Conservation (phyloP, 2,797 vertebrate genomes). For the Todus mexicanus region DNA sequence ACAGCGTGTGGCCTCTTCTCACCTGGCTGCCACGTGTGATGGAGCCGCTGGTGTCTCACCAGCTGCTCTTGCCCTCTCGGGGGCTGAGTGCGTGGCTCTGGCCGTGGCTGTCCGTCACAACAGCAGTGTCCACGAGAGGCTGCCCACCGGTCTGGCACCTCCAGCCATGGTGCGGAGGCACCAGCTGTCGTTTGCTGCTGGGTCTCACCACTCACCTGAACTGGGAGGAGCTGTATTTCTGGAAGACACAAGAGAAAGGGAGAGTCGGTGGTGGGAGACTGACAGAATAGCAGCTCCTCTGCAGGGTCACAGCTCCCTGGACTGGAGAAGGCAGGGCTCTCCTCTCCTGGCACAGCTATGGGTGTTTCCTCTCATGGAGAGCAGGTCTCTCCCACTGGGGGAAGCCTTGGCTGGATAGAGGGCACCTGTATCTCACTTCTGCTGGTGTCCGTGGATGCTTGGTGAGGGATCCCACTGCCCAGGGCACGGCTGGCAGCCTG, state of each 20-base stretch:
- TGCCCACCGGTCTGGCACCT: not conserved
- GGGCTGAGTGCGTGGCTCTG: not conserved
- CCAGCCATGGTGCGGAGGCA: not conserved
- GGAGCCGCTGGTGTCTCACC: not conserved
- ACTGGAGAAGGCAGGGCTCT: not conserved
- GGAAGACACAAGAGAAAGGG: slow-evolving; percentile 47
- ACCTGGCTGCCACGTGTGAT: not conserved
- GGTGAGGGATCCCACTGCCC: not conserved
- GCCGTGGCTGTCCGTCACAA: not conserved
- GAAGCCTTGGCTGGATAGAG: not conserved
- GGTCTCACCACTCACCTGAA: slow-evolving; percentile 70
- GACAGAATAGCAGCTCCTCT: not conserved
- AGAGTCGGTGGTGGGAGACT: not conserved
- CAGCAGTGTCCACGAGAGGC: not conserved
- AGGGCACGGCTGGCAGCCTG: not conserved
- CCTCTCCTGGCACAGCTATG: not conserved
- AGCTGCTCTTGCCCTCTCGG: not conserved
- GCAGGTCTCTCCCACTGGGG: not conserved
- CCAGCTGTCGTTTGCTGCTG: not conserved
- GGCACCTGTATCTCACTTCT: not conserved
- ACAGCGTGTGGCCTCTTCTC: not conserved
- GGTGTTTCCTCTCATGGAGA: not conserved
- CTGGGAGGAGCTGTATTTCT: slow-evolving; percentile 78
- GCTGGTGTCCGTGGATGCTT: not conserved
- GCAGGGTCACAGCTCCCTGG: not conserved